Evolutionary conservation across 2,797 vertebrate species (phyloP), one percentile per base, ranked within the genome.

Genomic region (Furcifer pardalis): DNA sequence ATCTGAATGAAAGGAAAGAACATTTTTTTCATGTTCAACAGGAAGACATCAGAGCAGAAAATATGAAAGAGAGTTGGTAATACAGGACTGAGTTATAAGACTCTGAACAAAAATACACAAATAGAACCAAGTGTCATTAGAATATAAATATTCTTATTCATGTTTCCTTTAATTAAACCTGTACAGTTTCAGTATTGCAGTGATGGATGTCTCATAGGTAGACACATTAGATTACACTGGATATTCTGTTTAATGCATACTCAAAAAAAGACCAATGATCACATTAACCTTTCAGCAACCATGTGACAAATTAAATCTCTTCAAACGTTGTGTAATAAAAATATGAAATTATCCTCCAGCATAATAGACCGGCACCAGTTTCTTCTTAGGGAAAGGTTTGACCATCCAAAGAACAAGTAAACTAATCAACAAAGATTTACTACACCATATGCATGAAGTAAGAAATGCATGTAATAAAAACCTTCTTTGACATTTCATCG

Each of bases 371-470:
- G 66, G 73, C 62, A 75, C 66, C 40, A 65, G 12, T 83, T 85
- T 78, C 69, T 52, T 52, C 77, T 84, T 83, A 71, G 71, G 63
- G 73, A 85, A 13, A 27, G 42, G 17, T 71, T 60, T 90, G 85
- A 84, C 69, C 83, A 89, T 82, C 69, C 90, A 88, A 91, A 86
- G 87, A 93, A 87, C 65, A 89, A 84, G 65, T 59, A 91, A 93
- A 92, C 82, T 81, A 87, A 91, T 82, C 69, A 88, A 79, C 30
- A 82, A 81, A 90, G 17, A 88, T 89, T 91, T 89, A 92, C 30
- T 81, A 25, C 62, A 66, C 65, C 66, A 66, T 68, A 79, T 30
- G 37, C 30, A 74, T 52, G 56, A 92, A 88, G 71, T 79, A 79
- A 71, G 8, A 89, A 15, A 0, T 23, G 21, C 10, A 25, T 80